Evolutionary conservation across 92 coral and sea anemone genomes (phyloP).

Genomic region (Bergia sp.): DNA sequence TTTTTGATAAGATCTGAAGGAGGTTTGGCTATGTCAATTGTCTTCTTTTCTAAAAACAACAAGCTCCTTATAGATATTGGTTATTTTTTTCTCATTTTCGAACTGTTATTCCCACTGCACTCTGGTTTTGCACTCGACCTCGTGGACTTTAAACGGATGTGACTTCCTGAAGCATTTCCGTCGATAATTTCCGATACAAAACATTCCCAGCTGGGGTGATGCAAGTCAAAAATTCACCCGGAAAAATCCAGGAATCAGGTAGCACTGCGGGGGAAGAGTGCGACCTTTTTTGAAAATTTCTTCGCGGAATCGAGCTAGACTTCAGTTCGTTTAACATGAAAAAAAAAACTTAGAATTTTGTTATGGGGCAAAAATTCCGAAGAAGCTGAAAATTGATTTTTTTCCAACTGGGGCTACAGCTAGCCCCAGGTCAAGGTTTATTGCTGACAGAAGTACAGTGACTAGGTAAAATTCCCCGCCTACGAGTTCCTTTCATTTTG

Average conservation of each 20-base stretch:
- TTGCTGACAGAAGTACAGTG: background rate
- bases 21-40: background rate
- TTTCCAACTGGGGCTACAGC: background rate
- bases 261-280: background rate
- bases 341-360: background rate
- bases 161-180: conserved; percentile 32
- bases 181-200: conserved; percentile 30
- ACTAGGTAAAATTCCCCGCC: background rate
- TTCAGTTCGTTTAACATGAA: background rate
- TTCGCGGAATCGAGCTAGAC: background rate
- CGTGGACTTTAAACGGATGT: background rate
- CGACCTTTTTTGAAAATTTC: background rate
- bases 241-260: too few relatives aligned
- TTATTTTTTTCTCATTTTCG: background rate
- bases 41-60: too few relatives aligned
- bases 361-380: background rate
- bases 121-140: too few relatives aligned
- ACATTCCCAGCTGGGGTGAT: conserved; percentile 4
- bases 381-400: background rate
- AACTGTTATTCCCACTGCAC: background rate
- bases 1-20: background rate
- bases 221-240: background rate
- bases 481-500: background rate
- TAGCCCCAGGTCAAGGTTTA: too few relatives aligned
- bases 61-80: background rate